Evolutionary conservation across 2,888 invertebrate species (phyloP).

Genomic region (Zele albiditarsus): DNA sequence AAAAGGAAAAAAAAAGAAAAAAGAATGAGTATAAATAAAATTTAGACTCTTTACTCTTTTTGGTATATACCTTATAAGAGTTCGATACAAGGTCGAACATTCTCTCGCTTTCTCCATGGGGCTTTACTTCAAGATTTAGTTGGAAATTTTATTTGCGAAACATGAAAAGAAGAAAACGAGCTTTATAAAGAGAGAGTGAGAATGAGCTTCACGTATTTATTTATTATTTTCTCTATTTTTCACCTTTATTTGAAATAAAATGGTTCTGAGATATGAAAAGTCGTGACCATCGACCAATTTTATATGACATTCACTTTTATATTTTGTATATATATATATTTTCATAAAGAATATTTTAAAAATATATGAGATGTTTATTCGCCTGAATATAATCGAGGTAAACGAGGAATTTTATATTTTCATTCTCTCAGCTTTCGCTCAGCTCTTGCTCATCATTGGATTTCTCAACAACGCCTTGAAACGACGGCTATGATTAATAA

Average conservation of each 20-base stretch:
- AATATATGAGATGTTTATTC: conserved; percentile 13
- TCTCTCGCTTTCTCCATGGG: background rate
- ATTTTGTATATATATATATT: conserved; percentile 5
- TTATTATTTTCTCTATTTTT: background rate
- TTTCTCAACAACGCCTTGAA: conserved; percentile 44
- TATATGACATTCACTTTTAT: conserved; percentile 13
- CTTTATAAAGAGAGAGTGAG: background rate
- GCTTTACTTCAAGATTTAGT: conserved; percentile 16
- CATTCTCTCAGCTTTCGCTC: background rate
- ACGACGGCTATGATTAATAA: conserved; percentile 56
- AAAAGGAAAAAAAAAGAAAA: conserved; percentile 4
- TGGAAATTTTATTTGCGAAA: conserved; percentile 22
- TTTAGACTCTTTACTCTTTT: background rate
- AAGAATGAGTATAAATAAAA: conserved; percentile 8
- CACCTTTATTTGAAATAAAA: background rate
- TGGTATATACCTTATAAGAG: background rate
- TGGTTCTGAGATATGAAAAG: conserved; percentile 23
- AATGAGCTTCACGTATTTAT: background rate
- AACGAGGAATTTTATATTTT: conserved; percentile 14
- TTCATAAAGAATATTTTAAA: background rate
- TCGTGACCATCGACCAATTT: conserved; percentile 29
- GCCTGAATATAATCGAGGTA: conserved; percentile 31
- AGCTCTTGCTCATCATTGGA: conserved; percentile 32
- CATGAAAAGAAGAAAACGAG: conserved; percentile 21
- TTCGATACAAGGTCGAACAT: conserved; percentile 13